Evolutionary conservation across 2,888 invertebrate genomes (phyloP).

Genomic region (Diaprepes abbreviatus): DNA sequence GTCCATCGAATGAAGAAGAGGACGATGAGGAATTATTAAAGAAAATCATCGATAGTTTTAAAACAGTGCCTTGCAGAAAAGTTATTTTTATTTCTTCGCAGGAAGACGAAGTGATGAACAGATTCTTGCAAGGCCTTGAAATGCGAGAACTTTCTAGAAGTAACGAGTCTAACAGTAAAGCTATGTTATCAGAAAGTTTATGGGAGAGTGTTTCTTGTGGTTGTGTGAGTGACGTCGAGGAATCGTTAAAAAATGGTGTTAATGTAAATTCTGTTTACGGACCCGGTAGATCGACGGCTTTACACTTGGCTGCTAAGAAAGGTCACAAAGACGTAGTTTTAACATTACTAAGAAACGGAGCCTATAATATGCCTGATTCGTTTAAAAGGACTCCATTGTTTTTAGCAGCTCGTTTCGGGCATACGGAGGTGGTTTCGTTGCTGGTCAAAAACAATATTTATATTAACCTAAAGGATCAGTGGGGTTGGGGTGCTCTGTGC

Average conservation of each 20-base stretch:
- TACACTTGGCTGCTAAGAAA: not conserved
- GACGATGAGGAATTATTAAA: not conserved
- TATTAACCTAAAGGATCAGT: not conserved
- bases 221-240: not conserved
- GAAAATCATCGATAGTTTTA: not conserved
- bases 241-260: not conserved
- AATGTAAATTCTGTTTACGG: not conserved
- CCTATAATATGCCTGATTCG: not conserved
- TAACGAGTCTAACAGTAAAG: not conserved
- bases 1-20: not conserved
- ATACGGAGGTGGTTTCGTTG: not conserved
- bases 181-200: not conserved
- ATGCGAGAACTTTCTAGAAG: not conserved
- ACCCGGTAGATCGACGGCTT: not conserved
- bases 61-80: not conserved
- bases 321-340: conserved; percentile 7
- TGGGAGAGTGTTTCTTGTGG: not conserved
- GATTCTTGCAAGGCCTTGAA: not conserved
- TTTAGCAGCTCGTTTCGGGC: not conserved
- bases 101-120: too few species aligned
- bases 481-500: not conserved
- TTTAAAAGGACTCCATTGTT: not conserved
- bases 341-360: conserved; percentile 7
- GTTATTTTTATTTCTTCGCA: not conserved
- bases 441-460: not conserved